phyloP scores from a whole-genome alignment of 2,888 invertebrate species.

The Pseudoips prasinana region DNA sequence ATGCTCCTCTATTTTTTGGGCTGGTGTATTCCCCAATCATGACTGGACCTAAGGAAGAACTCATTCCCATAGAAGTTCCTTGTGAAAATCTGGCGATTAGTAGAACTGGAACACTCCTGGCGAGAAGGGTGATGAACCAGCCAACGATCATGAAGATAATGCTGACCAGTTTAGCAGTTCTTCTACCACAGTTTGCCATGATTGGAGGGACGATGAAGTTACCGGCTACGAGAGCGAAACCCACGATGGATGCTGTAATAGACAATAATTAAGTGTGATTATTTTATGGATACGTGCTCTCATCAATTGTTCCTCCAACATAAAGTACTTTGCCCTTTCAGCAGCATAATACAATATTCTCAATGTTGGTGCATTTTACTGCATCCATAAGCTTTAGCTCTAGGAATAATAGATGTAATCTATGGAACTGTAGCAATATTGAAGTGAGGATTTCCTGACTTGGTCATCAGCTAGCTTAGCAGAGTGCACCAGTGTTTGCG shows the following conservation, averaged over 20 bases:
- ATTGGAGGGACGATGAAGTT: conserved; percentile 49
- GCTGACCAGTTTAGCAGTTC: conserved; percentile 63
- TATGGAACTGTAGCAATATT: too few relatives aligned
- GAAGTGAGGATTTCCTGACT: too few relatives aligned
- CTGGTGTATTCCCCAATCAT: conserved; percentile 77
- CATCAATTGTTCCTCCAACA: neutral
- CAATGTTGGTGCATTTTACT: too few relatives aligned
- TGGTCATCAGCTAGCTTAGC: too few relatives aligned
- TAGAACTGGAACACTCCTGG: conserved; percentile 50
- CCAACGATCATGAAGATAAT: conserved; percentile 68
- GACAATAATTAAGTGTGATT: conserved; percentile 2
- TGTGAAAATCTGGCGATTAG: conserved; percentile 50
- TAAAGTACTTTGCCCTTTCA: too few relatives aligned
- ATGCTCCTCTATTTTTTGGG: conserved; percentile 80
- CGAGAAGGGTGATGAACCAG: conserved; percentile 68
- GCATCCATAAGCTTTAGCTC: too few relatives aligned
- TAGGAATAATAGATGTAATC: too few relatives aligned
- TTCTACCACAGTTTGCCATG: conserved; percentile 78
- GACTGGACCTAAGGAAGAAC: conserved; percentile 63
- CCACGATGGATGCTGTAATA: conserved; percentile 51
- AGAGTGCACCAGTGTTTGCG: too few relatives aligned
- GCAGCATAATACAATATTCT: too few relatives aligned
- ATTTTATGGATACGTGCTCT: neutral
- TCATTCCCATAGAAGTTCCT: conserved; percentile 72
- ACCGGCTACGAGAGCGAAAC: conserved; percentile 46